A percentile compares a stretch with the other conserved stretches of the same genome.
These are phyloP conservation scores for Caenorhabditis sulstoni DNA, from an alignment of 2,888 invertebrate genomes.

Conservation along the genomic window DNA sequence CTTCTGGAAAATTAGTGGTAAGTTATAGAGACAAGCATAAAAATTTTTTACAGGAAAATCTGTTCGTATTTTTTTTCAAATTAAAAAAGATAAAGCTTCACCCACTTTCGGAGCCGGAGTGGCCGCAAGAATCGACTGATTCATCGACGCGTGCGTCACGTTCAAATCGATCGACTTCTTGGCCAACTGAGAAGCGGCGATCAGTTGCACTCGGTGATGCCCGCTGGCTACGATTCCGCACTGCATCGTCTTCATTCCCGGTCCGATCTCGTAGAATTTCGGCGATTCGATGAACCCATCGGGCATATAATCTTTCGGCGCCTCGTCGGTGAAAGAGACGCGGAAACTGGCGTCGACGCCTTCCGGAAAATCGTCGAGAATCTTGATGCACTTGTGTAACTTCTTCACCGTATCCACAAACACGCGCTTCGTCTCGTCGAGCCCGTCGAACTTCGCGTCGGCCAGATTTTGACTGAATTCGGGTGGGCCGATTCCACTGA, in stretches of 20 bases:
- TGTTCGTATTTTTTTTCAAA: too few species aligned
- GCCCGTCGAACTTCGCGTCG: slow-evolving; percentile 14
- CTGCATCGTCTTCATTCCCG: neutral
- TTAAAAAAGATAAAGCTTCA: too few species aligned
- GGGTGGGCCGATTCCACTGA: slow-evolving; percentile 12
- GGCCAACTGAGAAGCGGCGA: slow-evolving; percentile 33
- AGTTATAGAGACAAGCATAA: too few species aligned
- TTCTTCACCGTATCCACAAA: slow-evolving; percentile 27
- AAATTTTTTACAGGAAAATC: too few species aligned
- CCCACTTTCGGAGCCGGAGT: neutral
- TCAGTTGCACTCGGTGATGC: slow-evolving; percentile 35
- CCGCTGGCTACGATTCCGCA: slow-evolving; percentile 36
- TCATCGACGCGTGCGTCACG: slow-evolving; percentile 17
- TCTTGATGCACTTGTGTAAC: slow-evolving; percentile 28
- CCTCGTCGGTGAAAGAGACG: slow-evolving; percentile 31
- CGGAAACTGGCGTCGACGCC: slow-evolving; percentile 44
- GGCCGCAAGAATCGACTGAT: slow-evolving; percentile 12
- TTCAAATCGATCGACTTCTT: slow-evolving; percentile 26
- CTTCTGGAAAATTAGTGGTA: neutral
- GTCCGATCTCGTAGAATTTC: slow-evolving; percentile 18
- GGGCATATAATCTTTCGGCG: slow-evolving; percentile 39
- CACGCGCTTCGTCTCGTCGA: neutral
- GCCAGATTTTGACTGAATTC: slow-evolving; percentile 20
- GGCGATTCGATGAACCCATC: slow-evolving; percentile 22
- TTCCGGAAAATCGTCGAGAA: slow-evolving; percentile 23